Conservation (phyloP, 2,797 vertebrate species). For the Macrochelys suwanniensis region DNA sequence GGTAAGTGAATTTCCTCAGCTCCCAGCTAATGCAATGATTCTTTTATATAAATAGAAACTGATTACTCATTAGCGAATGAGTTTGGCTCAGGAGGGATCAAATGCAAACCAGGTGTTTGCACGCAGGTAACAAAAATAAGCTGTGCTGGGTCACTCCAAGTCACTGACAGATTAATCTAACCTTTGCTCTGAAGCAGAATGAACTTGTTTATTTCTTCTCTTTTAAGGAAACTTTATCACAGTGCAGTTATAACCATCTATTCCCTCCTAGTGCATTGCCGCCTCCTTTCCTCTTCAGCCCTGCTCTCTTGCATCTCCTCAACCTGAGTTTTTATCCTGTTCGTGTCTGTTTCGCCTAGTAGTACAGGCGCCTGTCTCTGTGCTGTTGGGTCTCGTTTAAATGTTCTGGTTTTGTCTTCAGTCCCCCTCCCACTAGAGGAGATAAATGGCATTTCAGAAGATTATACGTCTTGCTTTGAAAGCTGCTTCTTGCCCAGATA, state of each 20-base stretch:
- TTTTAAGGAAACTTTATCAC: neutral
- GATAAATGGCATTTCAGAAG: neutral
- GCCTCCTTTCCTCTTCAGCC: neutral
- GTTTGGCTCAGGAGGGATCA: neutral
- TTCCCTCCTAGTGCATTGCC: neutral
- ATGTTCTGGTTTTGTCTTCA: neutral
- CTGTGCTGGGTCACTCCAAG: neutral
- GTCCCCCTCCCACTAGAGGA: neutral
- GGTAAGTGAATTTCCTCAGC: neutral
- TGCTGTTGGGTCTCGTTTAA: neutral
- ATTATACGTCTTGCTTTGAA: neutral
- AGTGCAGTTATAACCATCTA: neutral
- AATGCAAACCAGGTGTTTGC: neutral
- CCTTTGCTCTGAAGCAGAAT: neutral
- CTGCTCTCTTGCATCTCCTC: neutral
- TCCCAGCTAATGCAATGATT: neutral
- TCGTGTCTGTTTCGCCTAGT: neutral
- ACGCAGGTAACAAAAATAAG: neutral
- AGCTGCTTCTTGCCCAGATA: neutral
- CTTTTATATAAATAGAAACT: neutral
- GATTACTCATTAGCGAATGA: rapidly evolving
- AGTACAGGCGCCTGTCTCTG: neutral
- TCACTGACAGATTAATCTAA: neutral
- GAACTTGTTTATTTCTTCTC: neutral
- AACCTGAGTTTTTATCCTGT: neutral